These are phyloP conservation scores for Lycia hirtaria DNA, from an alignment of 2,888 invertebrate species.

Conservation along the genomic window DNA sequence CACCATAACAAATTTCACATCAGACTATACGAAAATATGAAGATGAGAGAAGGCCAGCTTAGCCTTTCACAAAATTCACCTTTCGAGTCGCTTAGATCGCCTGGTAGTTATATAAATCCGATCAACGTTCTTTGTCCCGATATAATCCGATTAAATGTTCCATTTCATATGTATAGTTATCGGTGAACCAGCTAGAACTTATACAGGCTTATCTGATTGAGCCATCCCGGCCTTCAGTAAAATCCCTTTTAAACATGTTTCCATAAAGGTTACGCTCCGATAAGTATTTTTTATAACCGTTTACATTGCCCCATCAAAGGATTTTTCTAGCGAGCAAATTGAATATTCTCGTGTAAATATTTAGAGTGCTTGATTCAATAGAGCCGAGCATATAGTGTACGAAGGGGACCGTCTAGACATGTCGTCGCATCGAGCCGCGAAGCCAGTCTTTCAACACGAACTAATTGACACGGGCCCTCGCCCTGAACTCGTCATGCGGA, in stretches of 20 bases:
- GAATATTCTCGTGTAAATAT: slow-evolving; percentile 26
- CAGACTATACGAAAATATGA: too few relatives aligned
- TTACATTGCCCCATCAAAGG: slow-evolving; percentile 14
- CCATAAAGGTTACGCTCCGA: slow-evolving; percentile 16
- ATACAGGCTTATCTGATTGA: slow-evolving; percentile 44
- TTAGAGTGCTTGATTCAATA: slow-evolving; percentile 43
- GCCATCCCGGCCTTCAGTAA: slow-evolving; percentile 29
- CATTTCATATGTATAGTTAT: slow-evolving; percentile 57
- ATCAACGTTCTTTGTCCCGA: slow-evolving; percentile 59
- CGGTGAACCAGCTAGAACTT: slow-evolving; percentile 43
- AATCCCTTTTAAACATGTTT: slow-evolving; percentile 30
- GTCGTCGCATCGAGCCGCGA: slow-evolving; percentile 45
- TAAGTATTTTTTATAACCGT: slow-evolving; percentile 13
- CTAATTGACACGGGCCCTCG: slow-evolving; percentile 65
- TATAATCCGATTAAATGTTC: slow-evolving; percentile 64
- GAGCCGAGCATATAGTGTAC: slow-evolving; percentile 30
- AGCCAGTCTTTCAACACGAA: slow-evolving; percentile 52
- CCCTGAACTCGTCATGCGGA: slow-evolving; percentile 56
- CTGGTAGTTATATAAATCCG: slow-evolving; percentile 57
- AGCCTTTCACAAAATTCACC: slow-evolving; percentile 27
- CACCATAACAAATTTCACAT: too few relatives aligned
- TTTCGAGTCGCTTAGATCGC: slow-evolving; percentile 40
- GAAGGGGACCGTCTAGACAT: slow-evolving; percentile 46
- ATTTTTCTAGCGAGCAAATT: slow-evolving; percentile 18
- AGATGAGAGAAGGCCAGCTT: slow-evolving; percentile 21